Base-by-base conservation (phyloP, 2,888 invertebrate genomes). In the Cetonia aurata region DNA sequence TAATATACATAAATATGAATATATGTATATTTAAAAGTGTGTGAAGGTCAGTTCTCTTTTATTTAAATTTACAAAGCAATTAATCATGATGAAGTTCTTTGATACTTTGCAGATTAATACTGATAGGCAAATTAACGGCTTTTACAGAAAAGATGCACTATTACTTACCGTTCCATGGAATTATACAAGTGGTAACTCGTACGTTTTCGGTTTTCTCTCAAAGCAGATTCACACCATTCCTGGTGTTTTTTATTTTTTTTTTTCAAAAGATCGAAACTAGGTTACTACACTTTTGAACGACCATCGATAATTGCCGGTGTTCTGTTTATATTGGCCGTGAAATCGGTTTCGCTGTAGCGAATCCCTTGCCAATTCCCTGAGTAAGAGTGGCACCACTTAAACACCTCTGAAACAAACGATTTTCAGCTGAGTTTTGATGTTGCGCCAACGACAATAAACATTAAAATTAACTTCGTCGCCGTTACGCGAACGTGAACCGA, bases 131-230 rank as follows among this genome's bases (percentile, higher is more conserved):
- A 25, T 25, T 25, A 25, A 25, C 25, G 25, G 1, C 4, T 4
- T 3, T 25, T 25, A 25, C 3, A 8, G 10, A 8, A 37, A 8
- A 10, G 37, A 37, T 37, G 37, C 6, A 25, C 10, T 19, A 1
- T 52, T 12, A 60, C 60, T 46, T 60, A 60, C 60, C 46, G 60
- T 31, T 60, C 60, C 60, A 60, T 60, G 42, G 59, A 31, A 42
- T 44, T 59, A 59, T 37, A 8, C 6, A 42, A 3, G 8, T n/a
- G 25, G 31, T 31, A 19, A 13, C 19, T 25, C 46, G 19, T 60
- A 31, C 25, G 25, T 46, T 8, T 37, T 37, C 37, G 8, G 1
- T 37, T 10, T 37, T 37, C 50, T 59, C 17, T 8, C 41, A 19
- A 44, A 6, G 13, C 25, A 25, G 46, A 44, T 1, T 6, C 25